These are phyloP conservation scores for Chaitophorus viminalis DNA, from an alignment of 2,888 invertebrate species.

Conservation along the genomic window DNA sequence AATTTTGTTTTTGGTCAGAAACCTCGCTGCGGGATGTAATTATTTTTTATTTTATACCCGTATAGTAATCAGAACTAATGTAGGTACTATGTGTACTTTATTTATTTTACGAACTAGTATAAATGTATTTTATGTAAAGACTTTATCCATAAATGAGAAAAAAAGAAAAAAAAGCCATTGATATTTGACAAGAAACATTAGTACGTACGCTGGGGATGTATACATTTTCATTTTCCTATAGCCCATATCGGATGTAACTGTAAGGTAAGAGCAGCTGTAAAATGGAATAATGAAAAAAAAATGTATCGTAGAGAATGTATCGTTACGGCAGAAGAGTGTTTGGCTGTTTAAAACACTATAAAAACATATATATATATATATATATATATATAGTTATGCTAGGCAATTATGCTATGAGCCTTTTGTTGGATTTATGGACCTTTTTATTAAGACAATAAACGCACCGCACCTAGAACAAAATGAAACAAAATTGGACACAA, in stretches of 20 bases:
- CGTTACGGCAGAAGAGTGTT: background rate
- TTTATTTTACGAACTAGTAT: background rate
- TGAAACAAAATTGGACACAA: background rate
- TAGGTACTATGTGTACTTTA: background rate
- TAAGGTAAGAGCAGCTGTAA: background rate
- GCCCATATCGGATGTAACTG: background rate
- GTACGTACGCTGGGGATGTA: background rate
- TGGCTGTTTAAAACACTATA: background rate
- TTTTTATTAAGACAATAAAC: background rate
- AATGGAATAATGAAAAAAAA: background rate
- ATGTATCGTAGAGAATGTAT: background rate
- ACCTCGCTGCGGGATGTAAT: background rate
- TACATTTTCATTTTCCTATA: background rate
- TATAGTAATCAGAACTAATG: background rate
- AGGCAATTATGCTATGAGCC: background rate
- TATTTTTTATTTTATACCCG: slow-evolving; percentile 15
- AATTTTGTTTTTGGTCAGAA: background rate
- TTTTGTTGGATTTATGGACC: background rate
- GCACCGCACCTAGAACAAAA: background rate
- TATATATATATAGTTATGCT: background rate
- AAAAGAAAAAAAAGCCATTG: slow-evolving; percentile 2
- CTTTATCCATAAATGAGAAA: background rate
- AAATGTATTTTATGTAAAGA: background rate
- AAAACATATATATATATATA: no score
- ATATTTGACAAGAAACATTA: background rate